Percentiles rank a stretch among this genome's conserved stretches.
Evolutionary conservation across 2,797 vertebrate genomes (phyloP).

Genomic region (Ispidina picta): DNA sequence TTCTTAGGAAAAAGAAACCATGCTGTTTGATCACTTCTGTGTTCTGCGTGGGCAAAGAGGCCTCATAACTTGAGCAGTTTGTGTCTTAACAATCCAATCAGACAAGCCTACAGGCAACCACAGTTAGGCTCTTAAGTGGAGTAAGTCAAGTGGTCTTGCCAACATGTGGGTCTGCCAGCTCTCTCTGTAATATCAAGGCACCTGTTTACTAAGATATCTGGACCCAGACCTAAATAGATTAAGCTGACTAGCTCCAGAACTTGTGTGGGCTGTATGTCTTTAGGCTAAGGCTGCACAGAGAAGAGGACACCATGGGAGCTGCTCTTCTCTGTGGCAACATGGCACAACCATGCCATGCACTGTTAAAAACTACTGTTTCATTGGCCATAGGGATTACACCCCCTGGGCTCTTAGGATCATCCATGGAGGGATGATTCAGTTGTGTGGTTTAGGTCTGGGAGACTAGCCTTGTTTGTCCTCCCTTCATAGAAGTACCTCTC

Average conservation of each 20-base stretch:
- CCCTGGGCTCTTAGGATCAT: background rate
- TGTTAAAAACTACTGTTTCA: background rate
- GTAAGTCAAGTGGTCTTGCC: background rate
- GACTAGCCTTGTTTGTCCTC: background rate
- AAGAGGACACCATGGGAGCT: accelerated
- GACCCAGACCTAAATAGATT: background rate
- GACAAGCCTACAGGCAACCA: background rate
- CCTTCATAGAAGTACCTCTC: background rate
- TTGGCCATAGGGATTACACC: accelerated
- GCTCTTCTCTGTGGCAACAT: background rate
- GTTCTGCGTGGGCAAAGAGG: background rate
- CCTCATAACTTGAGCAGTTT: background rate
- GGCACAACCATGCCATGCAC: background rate
- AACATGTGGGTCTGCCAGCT: accelerated
- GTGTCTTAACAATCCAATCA: accelerated
- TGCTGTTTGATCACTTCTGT: background rate
- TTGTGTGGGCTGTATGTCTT: background rate
- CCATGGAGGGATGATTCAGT: background rate
- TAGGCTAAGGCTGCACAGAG: background rate
- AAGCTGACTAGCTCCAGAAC: background rate
- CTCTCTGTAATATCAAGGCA: background rate
- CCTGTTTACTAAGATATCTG: background rate
- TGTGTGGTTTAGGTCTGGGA: background rate
- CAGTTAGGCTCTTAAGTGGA: background rate
- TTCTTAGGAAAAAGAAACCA: background rate